Conservation (phyloP, 2,113 vertebrate species). For the Hylia prasina region DNA sequence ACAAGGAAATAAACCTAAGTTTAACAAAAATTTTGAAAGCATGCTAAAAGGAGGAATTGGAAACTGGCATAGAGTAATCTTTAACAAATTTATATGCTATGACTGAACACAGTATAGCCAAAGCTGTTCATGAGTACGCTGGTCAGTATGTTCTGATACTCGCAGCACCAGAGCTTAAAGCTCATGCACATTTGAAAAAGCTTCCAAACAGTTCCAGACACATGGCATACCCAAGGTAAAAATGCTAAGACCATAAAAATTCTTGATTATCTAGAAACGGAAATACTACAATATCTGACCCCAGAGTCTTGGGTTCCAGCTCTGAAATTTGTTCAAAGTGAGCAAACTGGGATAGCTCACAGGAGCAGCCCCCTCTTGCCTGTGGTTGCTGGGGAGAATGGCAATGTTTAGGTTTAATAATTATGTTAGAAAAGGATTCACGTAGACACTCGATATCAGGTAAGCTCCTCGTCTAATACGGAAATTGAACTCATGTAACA, state of each 20-base stretch:
- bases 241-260: not conserved
- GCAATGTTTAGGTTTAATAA: not conserved
- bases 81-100: not conserved
- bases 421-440: not conserved
- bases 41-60: not conserved
- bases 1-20: not conserved
- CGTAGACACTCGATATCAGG: not conserved
- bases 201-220: not conserved
- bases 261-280: not conserved
- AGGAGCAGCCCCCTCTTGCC: not conserved
- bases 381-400: not conserved
- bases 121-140: not conserved
- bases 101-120: not conserved
- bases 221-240: not conserved
- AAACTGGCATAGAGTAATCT: not conserved
- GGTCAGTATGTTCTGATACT: not conserved
- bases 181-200: not conserved
- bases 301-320: not conserved
- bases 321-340: not conserved
- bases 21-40: not conserved
- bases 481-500: slow-evolving; percentile 30
- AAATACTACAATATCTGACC: not conserved
- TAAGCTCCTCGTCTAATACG: not conserved
- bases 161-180: not conserved
- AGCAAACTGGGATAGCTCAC: not conserved